Conservation (phyloP, 1,140 invertebrate genomes). For the Lepidurus apus region DNA sequence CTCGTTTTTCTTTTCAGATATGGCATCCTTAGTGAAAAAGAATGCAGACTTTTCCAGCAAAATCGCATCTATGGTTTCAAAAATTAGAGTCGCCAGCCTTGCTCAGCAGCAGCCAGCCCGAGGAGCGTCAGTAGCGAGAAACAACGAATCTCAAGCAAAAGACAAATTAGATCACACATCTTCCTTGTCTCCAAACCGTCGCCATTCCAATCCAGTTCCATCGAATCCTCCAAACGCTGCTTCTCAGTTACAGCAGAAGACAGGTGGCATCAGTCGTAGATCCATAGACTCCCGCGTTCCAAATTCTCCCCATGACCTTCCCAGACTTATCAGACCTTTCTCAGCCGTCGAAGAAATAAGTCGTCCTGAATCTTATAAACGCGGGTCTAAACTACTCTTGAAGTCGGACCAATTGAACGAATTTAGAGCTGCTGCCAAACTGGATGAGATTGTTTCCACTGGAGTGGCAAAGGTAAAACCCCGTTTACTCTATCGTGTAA, state of each 20-base stretch:
- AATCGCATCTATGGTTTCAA: neutral
- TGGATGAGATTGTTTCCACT: neutral
- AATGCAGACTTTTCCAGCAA: neutral
- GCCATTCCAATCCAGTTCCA: neutral
- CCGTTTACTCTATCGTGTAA: neutral
- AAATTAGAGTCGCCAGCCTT: neutral
- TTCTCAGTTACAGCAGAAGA: neutral
- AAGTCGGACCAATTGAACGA: neutral
- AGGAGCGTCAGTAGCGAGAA: neutral
- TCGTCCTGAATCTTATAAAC: neutral
- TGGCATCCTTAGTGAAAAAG: neutral
- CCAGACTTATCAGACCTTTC: neutral
- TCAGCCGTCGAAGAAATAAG: neutral
- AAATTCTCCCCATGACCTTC: neutral
- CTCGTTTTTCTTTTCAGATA: neutral
- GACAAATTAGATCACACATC: neutral
- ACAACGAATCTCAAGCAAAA: neutral
- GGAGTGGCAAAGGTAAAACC: neutral
- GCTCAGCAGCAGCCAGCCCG: neutral
- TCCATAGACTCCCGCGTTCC: neutral
- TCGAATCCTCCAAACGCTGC: neutral
- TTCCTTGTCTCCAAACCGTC: too few relatives aligned
- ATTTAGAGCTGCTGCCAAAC: neutral
- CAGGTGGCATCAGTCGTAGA: neutral
- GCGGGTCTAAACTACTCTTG: neutral